phyloP scores from a whole-genome alignment of 1,140 invertebrate genomes.

The Drosophila takahashii region DNA sequence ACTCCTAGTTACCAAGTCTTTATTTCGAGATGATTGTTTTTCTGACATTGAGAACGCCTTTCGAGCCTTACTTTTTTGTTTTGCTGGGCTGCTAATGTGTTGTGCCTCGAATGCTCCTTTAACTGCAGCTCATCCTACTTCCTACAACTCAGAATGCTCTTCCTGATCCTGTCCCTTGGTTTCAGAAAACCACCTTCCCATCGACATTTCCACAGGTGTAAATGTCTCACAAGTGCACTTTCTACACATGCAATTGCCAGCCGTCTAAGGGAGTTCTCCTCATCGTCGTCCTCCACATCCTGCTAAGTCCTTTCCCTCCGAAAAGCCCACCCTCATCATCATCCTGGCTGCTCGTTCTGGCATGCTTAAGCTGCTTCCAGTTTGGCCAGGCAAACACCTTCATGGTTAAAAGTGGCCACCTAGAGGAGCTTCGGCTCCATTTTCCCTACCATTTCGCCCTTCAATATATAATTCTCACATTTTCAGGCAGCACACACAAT shows the following conservation, averaged over 20 bases:
- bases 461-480: slow-evolving; percentile 69
- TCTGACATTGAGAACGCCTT: not conserved
- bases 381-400: slow-evolving; percentile 46
- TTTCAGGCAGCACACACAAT: slow-evolving; percentile 42
- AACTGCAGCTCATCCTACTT: slow-evolving; percentile 1
- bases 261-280: slow-evolving; percentile 6
- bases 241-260: slow-evolving; percentile 15
- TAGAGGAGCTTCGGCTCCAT: slow-evolving; percentile 23
- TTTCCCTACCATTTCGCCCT: not conserved
- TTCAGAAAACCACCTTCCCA: slow-evolving; percentile 1
- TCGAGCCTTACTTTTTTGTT: slow-evolving; percentile 25
- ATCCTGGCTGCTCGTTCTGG: slow-evolving; percentile 24
- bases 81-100: slow-evolving; percentile 63
- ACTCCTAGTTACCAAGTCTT: not conserved
- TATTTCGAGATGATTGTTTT: not conserved
- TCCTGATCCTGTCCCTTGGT: not conserved
- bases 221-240: slow-evolving; percentile 62
- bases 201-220: slow-evolving; percentile 75
- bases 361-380: slow-evolving; percentile 41
- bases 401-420: slow-evolving; percentile 49
- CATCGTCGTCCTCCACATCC: not conserved
- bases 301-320: slow-evolving; percentile 7
- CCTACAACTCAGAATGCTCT: not conserved
- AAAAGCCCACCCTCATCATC: not conserved
- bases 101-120: slow-evolving; percentile 29